phyloP scores from a whole-genome alignment of 2,888 invertebrate genomes.

The Leucania comma region DNA sequence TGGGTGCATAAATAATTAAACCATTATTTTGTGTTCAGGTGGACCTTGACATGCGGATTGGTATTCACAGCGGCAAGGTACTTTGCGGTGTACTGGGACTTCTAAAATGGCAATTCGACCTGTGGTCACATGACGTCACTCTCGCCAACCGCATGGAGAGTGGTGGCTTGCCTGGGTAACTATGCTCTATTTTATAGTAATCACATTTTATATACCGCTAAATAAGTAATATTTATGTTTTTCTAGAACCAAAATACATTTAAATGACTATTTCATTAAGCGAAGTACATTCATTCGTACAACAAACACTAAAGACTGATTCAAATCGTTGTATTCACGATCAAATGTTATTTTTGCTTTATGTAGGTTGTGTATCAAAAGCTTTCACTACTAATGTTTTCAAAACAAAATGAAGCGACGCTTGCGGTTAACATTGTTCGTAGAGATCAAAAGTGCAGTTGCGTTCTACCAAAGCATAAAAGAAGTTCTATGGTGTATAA shows the following conservation, averaged over 20 bases:
- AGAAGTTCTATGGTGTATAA: too few relatives aligned
- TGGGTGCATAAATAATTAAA: not conserved
- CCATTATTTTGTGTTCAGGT: conserved; percentile 90
- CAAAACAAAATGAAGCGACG: too few relatives aligned
- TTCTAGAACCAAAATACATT: not conserved
- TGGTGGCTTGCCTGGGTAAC: conserved; percentile 98
- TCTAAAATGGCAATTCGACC: conserved; percentile 98
- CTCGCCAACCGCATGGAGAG: conserved; percentile 99
- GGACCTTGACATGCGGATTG: conserved; percentile 99
- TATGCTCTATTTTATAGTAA: not conserved
- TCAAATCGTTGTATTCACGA: too few relatives aligned
- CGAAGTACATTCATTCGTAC: too few relatives aligned
- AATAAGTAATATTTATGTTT: not conserved
- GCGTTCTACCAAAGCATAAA: too few relatives aligned
- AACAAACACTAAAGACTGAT: too few relatives aligned
- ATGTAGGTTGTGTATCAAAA: too few relatives aligned
- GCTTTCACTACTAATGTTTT: too few relatives aligned
- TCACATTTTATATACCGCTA: not conserved
- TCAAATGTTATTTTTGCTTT: too few relatives aligned
- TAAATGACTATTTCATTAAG: too few relatives aligned
- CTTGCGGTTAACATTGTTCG: too few relatives aligned
- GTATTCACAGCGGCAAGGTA: conserved; percentile 98
- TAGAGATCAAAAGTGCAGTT: too few relatives aligned
- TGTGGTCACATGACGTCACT: conserved; percentile 98
- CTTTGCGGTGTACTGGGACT: conserved; percentile 98